Conservation (phyloP, 2,797 vertebrate species). For the Sternarchorhynchus goeldii region DNA sequence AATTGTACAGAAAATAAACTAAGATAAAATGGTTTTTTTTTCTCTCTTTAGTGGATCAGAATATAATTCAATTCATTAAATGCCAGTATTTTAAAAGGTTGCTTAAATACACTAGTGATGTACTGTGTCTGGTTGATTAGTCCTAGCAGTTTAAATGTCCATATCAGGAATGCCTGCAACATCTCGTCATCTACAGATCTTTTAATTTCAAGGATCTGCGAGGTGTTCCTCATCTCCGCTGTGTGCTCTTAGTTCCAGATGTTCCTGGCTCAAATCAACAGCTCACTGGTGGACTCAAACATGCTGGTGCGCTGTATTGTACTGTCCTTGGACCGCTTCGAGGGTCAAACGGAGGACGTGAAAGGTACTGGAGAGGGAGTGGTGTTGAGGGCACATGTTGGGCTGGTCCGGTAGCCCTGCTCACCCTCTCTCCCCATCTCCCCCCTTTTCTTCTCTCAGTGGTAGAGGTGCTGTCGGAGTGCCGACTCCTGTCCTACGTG, state of each 20-base stretch:
- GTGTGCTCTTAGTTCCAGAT: slow-evolving; percentile 86
- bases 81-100: no score
- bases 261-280: slow-evolving; percentile 97
- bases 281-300: slow-evolving; percentile 96
- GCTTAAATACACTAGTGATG: no score
- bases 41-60: no score
- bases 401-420: no score
- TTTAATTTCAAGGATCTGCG: neutral
- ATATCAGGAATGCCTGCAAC: no score
- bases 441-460: slow-evolving; percentile 69
- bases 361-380: slow-evolving; percentile 80
- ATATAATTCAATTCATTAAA: no score
- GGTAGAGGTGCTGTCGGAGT: slow-evolving; percentile 93
- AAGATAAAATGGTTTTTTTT: no score
- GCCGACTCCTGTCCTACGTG: slow-evolving; percentile 93
- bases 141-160: no score
- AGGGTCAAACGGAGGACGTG: slow-evolving; percentile 90
- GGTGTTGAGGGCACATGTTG: no score
- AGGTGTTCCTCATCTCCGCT: neutral
- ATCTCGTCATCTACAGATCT: neutral
- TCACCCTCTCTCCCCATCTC: no score
- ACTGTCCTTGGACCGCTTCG: slow-evolving; percentile 93
- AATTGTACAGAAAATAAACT: no score
- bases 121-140: no score
- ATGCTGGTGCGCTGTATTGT: slow-evolving; percentile 98